Evolutionary conservation across 2,888 invertebrate species (phyloP).

Genomic region (Lymantria dispar): DNA sequence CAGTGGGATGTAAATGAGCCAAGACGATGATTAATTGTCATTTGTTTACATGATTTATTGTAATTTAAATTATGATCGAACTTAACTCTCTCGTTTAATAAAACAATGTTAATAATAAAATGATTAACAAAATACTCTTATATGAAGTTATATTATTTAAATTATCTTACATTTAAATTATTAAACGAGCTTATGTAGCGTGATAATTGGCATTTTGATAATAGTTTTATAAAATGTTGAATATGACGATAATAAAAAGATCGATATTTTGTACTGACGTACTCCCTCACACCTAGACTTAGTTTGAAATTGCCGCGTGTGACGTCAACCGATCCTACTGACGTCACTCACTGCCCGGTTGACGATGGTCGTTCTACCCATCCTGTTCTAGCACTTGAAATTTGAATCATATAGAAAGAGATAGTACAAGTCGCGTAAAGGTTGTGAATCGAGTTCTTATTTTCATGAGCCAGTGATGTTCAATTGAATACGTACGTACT

Average conservation of each 20-base stretch:
- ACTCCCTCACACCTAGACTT: constrained; percentile 47
- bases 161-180: too few relatives aligned
- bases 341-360: constrained; percentile 57
- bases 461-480: constrained; percentile 59
- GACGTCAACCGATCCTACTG: constrained; percentile 67
- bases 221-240: not conserved
- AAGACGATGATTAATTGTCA: too few relatives aligned
- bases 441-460: constrained; percentile 74
- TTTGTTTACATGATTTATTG: too few relatives aligned
- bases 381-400: constrained; percentile 49
- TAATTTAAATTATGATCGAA: too few relatives aligned
- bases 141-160: too few relatives aligned
- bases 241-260: constrained; percentile 40
- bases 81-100: too few relatives aligned
- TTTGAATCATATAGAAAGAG: constrained; percentile 57
- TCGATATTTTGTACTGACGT: constrained; percentile 70
- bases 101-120: too few relatives aligned
- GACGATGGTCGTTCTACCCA: constrained; percentile 34
- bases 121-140: too few relatives aligned
- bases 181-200: not conserved
- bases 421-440: constrained; percentile 56
- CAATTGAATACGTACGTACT: constrained; percentile 54
- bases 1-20: too few relatives aligned
- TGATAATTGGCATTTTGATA: not conserved
- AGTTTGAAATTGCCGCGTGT: constrained; percentile 79